A percentile compares a stretch with the other conserved stretches of the same genome.
Evolutionary conservation across 2,888 invertebrate species (phyloP).

Genomic region (Adelphocoris suturalis): DNA sequence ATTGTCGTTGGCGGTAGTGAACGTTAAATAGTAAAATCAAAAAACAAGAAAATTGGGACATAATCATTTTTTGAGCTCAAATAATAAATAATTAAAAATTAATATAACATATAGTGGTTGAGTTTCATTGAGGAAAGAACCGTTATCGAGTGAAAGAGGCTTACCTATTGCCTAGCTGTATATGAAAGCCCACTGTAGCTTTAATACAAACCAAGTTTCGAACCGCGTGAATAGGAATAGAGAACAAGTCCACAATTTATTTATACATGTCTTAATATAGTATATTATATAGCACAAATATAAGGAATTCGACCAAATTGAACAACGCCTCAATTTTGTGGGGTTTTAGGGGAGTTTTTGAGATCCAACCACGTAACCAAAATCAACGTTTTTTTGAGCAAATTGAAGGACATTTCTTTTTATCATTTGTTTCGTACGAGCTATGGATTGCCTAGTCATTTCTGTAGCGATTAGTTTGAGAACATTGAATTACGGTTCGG

Average conservation of each 20-base stretch:
- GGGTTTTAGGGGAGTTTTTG: constrained; percentile 4
- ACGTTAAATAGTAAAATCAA: no score
- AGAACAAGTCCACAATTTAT: not conserved
- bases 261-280: not conserved
- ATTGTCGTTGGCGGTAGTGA: no score
- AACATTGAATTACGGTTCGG: no score
- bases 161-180: not conserved
- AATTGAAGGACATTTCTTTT: constrained; percentile 34
- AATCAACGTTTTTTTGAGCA: constrained; percentile 50
- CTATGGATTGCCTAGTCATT: not conserved
- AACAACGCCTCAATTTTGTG: not conserved
- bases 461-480: not conserved
- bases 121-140: no score
- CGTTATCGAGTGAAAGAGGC: not conserved
- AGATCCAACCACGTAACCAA: constrained; percentile 43
- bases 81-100: no score
- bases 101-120: no score
- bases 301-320: not conserved
- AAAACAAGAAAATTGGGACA: no score
- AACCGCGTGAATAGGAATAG: not conserved
- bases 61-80: no score
- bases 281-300: not conserved
- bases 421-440: not conserved
- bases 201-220: constrained; percentile 28
- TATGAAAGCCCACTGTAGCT: constrained; percentile 68